Percentiles rank a stretch among this genome's conserved stretches.
phyloP scores from a whole-genome alignment of 1,140 invertebrate species.

The Drosophila nigrodunni region DNA sequence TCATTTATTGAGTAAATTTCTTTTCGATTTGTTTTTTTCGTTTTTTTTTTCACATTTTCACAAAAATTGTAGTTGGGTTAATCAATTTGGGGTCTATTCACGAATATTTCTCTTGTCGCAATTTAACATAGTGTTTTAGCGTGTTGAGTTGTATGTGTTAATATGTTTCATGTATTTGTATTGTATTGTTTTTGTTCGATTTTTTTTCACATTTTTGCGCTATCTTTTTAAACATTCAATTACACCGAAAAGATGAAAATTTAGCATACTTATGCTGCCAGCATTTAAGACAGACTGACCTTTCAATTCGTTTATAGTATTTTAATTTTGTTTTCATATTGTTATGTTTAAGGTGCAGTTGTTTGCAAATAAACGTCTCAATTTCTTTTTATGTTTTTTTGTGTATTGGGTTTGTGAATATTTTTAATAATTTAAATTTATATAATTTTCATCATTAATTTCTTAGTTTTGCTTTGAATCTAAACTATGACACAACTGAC shows the following conservation, averaged over 20 bases:
- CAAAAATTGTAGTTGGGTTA: conserved; percentile 58
- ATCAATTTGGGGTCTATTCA: conserved; percentile 28
- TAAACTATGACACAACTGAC: conserved; percentile 75
- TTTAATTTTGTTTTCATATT: conserved; percentile 1
- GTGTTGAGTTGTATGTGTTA: conserved; percentile 22
- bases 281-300: conserved; percentile 9
- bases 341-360: conserved; percentile 14
- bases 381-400: conserved; percentile 12
- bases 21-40: conserved; percentile 69
- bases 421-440: conserved; percentile 6
- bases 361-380: conserved; percentile 29
- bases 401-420: conserved; percentile 22
- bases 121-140: conserved; percentile 19
- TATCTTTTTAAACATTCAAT: conserved; percentile 72
- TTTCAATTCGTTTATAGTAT: neutral
- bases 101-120: conserved; percentile 25
- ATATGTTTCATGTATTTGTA: conserved; percentile 28
- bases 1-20: conserved; percentile 82
- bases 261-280: conserved; percentile 39
- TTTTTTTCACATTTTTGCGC: conserved; percentile 42
- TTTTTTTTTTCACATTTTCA: conserved; percentile 75
- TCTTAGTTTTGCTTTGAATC: conserved; percentile 45
- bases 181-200: conserved; percentile 36
- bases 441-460: conserved; percentile 6
- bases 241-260: conserved; percentile 70